phyloP scores from a whole-genome alignment of 64 coral and sea anemone species.

The Pocillopora verrucosa region DNA sequence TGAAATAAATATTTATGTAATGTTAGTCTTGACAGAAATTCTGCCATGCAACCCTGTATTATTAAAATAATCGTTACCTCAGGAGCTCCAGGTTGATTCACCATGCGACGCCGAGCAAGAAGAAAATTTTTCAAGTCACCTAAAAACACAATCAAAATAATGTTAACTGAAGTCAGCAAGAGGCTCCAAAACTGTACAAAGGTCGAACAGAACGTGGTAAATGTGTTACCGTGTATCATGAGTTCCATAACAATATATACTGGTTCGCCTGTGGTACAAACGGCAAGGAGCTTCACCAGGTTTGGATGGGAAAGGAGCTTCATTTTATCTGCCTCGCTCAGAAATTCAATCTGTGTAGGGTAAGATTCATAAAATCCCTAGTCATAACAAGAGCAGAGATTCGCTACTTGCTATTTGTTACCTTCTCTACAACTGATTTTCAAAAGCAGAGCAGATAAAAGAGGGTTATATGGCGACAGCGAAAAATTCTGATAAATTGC shows the following conservation, averaged over 20 bases:
- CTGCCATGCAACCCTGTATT: no score
- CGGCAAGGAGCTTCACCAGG: slow-evolving; percentile 61
- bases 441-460: no score
- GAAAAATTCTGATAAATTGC: no score
- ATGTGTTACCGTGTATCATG: slow-evolving; percentile 85
- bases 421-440: no score
- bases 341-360: slow-evolving; percentile 65
- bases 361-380: no score
- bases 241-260: slow-evolving; percentile 85
- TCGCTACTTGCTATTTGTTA: no score
- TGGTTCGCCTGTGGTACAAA: slow-evolving; percentile 71
- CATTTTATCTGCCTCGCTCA: slow-evolving; percentile 84
- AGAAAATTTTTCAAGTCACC: slow-evolving; percentile 82
- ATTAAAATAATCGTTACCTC: slow-evolving; percentile 38
- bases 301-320: slow-evolving; percentile 66
- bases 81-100: slow-evolving; percentile 40
- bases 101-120: slow-evolving; percentile 64
- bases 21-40: background rate
- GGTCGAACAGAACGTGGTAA: no score
- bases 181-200: no score
- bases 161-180: no score
- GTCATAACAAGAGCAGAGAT: no score
- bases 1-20: background rate
- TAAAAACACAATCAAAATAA: background rate
- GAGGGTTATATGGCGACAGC: no score